These are phyloP conservation scores for Drosophila subobscura DNA, from an alignment of 1,140 invertebrate genomes.

Conservation along the genomic window DNA sequence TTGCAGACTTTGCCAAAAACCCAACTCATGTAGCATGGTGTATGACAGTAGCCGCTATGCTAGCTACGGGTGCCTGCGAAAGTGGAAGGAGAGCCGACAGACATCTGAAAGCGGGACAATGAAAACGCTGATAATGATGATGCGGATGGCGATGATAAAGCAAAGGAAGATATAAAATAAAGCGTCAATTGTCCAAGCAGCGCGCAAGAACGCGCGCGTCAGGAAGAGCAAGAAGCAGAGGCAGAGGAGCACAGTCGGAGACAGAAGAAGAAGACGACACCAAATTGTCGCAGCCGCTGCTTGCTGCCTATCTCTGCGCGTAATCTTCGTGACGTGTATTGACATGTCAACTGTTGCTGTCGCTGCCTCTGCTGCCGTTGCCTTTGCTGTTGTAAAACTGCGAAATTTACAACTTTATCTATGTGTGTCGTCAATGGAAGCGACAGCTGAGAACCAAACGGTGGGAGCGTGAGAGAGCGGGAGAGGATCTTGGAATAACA, in stretches of 20 bases:
- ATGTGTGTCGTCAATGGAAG: slow-evolving; percentile 59
- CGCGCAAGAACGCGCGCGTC: slow-evolving; percentile 24
- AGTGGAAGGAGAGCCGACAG: background rate
- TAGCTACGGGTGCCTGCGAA: background rate
- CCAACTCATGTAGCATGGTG: slow-evolving; percentile 31
- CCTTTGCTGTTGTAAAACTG: slow-evolving; percentile 42
- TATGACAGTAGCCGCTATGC: slow-evolving; percentile 18
- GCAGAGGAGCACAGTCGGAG: background rate
- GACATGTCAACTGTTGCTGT: slow-evolving; percentile 71
- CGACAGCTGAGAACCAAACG: background rate
- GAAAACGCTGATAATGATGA: slow-evolving; percentile 47
- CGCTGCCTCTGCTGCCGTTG: slow-evolving; percentile 24
- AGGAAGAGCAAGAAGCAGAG: slow-evolving; percentile 35
- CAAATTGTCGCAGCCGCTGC: slow-evolving; percentile 27
- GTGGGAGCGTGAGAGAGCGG: background rate
- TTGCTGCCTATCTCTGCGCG: slow-evolving; percentile 24
- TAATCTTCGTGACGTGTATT: slow-evolving; percentile 60
- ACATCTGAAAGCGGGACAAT: slow-evolving; percentile 46
- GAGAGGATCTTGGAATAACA: slow-evolving; percentile 24
- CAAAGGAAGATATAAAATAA: slow-evolving; percentile 70
- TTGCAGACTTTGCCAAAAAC: background rate
- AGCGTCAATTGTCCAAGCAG: slow-evolving; percentile 61
- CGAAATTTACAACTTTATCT: slow-evolving; percentile 81
- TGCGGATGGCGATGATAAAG: slow-evolving; percentile 63
- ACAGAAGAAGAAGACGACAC: slow-evolving; percentile 2